Conservation (phyloP, 2,113 vertebrate genomes). For the Emberiza fucata region DNA sequence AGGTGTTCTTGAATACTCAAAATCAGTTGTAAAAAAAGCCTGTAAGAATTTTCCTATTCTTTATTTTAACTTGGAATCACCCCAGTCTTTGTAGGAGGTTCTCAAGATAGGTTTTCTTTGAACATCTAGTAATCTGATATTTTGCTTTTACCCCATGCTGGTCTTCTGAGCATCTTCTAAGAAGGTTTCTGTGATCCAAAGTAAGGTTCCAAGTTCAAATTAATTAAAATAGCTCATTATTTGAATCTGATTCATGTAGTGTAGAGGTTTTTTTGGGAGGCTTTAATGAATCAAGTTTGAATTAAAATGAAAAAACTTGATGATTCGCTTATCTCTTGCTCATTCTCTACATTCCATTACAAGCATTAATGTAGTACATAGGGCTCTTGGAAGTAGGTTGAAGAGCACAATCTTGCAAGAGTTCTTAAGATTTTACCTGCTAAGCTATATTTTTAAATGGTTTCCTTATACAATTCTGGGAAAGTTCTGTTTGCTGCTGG, state of each 20-base stretch:
- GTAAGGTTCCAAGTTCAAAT: slow-evolving; percentile 29
- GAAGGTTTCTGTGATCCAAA: slow-evolving; percentile 25
- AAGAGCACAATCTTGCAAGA: background rate
- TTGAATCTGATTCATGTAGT: background rate
- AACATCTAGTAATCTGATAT: background rate
- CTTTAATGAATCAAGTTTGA: slow-evolving; percentile 8
- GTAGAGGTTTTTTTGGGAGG: background rate
- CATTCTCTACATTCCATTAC: background rate
- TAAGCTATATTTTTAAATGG: background rate
- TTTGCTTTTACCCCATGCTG: slow-evolving; percentile 40
- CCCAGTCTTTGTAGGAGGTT: background rate
- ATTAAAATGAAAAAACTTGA: background rate
- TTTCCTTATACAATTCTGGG: background rate
- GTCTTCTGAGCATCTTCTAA: slow-evolving; percentile 5
- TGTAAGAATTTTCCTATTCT: background rate
- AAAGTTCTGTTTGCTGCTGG: background rate
- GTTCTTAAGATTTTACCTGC: background rate
- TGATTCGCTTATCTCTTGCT: background rate
- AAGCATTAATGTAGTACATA: background rate
- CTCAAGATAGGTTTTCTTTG: slow-evolving; percentile 22
- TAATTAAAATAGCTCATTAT: slow-evolving; percentile 49
- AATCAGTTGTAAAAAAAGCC: background rate
- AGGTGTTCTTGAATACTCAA: background rate
- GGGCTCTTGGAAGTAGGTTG: background rate
- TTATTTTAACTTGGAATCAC: background rate